A percentile compares a stretch with the other conserved stretches of the same genome.
Conservation (phyloP, 2,888 invertebrate genomes). For the Andrena minutula region DNA sequence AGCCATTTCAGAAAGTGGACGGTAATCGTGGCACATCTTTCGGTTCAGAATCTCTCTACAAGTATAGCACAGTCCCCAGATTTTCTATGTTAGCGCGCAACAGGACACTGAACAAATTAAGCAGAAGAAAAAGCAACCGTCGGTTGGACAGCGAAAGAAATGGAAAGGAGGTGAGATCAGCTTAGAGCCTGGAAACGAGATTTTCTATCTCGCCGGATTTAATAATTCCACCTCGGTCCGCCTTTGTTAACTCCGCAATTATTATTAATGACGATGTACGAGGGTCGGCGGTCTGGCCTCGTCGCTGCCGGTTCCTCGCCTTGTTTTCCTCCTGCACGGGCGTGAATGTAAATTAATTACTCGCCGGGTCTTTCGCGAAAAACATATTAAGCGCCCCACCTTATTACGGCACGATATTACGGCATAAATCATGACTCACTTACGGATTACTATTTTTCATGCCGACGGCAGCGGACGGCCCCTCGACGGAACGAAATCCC, state of each 20-base stretch:
- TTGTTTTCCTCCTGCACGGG: conserved; percentile 75
- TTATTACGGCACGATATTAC: conserved; percentile 83
- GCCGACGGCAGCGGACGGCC: background rate
- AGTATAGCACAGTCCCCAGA: background rate
- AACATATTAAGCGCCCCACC: conserved; percentile 81
- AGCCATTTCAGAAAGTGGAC: too few relatives aligned
- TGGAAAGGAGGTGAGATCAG: conserved; percentile 52
- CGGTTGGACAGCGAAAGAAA: conserved; percentile 51
- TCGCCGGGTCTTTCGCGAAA: conserved; percentile 76
- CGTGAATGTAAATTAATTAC: conserved; percentile 84
- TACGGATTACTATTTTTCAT: conserved; percentile 75
- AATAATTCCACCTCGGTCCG: conserved; percentile 74
- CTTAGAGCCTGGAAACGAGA: conserved; percentile 67
- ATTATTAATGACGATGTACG: conserved; percentile 80
- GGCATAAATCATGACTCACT: conserved; percentile 83
- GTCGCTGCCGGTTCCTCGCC: conserved; percentile 58
- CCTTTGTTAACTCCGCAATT: conserved; percentile 76
- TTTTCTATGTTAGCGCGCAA: background rate
- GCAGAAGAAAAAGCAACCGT: conserved; percentile 25
- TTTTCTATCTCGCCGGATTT: conserved; percentile 77
- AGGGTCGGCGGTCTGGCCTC: conserved; percentile 71
- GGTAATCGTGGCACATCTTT: background rate
- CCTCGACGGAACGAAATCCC: conserved; percentile 53
- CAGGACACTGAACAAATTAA: conserved; percentile 53
- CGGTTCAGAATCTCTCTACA: background rate